A percentile compares a stretch with the other conserved stretches of the same genome.
Evolutionary conservation across 2,113 vertebrate species (phyloP).

Genomic region (Chaetodon auriga): DNA sequence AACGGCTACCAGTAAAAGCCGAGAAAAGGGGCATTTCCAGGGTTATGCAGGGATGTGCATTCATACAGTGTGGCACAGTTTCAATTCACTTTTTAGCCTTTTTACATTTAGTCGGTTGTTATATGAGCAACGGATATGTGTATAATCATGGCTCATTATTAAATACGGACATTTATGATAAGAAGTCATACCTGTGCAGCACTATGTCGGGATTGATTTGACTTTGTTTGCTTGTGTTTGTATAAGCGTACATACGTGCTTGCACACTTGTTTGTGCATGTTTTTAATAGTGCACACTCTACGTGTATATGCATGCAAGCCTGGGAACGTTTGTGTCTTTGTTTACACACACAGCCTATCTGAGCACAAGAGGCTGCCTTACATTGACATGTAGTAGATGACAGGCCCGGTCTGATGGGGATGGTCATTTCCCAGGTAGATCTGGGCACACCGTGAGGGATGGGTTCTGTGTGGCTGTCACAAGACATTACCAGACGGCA

Average conservation of each 20-base stretch:
- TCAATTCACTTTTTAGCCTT: neutral
- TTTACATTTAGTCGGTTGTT: neutral
- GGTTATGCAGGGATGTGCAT: neutral
- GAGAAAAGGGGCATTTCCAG: neutral
- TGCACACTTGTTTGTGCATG: neutral
- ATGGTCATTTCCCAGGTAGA: constrained; percentile 83
- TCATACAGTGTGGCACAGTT: neutral
- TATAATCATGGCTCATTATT: neutral
- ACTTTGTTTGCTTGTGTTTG: neutral
- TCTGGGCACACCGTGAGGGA: constrained; percentile 69
- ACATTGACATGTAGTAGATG: constrained; percentile 67
- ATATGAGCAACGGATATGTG: neutral
- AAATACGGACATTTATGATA: neutral
- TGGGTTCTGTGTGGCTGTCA: constrained; percentile 76
- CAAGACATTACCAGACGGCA: constrained; percentile 72
- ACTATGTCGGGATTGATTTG: neutral
- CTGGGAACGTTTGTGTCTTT: constrained; percentile 37
- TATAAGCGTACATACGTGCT: neutral
- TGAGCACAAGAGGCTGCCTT: constrained; percentile 56
- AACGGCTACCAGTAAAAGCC: constrained; percentile 6
- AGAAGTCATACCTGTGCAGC: neutral
- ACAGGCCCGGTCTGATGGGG: constrained; percentile 67
- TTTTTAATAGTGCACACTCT: neutral
- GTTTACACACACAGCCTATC: constrained; percentile 54
- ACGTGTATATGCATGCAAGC: neutral